These are phyloP conservation scores for Brachynemurus nebulosus DNA, from an alignment of 2,888 invertebrate genomes.

Conservation along the genomic window DNA sequence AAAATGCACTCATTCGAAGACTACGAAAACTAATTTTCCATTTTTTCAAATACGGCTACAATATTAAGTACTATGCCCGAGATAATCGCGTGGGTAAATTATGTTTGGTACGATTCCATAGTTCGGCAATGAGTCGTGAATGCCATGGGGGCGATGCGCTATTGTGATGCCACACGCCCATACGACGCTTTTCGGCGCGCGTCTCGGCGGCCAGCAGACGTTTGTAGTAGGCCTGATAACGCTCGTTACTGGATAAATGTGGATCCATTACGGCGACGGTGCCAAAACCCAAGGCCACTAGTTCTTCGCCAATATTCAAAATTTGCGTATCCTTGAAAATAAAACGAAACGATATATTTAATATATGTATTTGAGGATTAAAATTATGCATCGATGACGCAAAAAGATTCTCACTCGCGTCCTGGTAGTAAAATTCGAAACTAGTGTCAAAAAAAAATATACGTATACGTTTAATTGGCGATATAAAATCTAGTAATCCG, in stretches of 20 bases:
- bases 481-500: too few relatives aligned
- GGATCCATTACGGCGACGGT: conserved; percentile 65
- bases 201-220: conserved; percentile 32
- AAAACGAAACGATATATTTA: neutral
- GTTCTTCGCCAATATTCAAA: conserved; percentile 37
- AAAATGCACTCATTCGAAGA: too few relatives aligned
- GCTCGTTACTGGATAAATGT: conserved; percentile 26
- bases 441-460: too few relatives aligned
- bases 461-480: too few relatives aligned
- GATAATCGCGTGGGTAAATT: conserved; percentile 4
- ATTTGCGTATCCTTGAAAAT: conserved; percentile 16
- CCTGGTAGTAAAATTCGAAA: too few relatives aligned
- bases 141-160: conserved; percentile 10
- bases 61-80: conserved; percentile 27
- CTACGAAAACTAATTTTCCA: too few relatives aligned
- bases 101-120: conserved; percentile 7
- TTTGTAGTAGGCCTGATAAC: conserved; percentile 29
- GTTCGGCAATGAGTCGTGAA: conserved; percentile 9
- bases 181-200: conserved; percentile 31
- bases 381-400: too few relatives aligned
- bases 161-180: conserved; percentile 36
- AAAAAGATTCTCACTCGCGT: too few relatives aligned
- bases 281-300: conserved; percentile 51
- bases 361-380: too few relatives aligned
- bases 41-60: too few relatives aligned